Conservation (phyloP, 30 jellyfish, hydroid and myxozoan species). For the Catostylus mosaicus region DNA sequence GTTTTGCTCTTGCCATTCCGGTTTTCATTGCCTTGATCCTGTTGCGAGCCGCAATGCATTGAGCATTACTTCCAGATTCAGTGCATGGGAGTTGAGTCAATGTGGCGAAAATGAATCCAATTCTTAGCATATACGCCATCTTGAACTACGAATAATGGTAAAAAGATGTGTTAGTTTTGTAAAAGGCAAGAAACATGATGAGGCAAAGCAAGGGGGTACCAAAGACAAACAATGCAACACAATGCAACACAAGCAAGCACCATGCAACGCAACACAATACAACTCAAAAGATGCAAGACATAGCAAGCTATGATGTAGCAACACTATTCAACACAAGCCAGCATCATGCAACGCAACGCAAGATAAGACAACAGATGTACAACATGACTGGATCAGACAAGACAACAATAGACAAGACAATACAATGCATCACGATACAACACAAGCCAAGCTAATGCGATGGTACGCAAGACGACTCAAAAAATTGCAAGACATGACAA, state of each 20-base stretch:
- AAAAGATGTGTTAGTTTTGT: no score
- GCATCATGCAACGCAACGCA: no score
- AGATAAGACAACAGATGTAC: no score
- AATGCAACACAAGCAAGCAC: no score
- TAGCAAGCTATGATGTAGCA: no score
- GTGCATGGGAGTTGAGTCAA: background rate
- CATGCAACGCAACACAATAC: no score
- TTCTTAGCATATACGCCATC: background rate
- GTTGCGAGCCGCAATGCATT: conserved; percentile 68
- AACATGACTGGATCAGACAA: background rate
- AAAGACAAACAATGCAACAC: no score
- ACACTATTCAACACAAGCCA: no score
- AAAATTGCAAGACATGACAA: background rate
- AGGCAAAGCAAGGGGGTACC: no score
- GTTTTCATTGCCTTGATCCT: conserved; percentile 66
- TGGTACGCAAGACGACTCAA: background rate
- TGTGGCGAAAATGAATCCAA: background rate
- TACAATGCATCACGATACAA: background rate
- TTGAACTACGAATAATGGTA: no score
- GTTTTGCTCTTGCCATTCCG: conserved; percentile 71
- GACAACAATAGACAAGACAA: background rate
- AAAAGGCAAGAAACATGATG: no score
- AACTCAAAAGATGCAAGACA: no score
- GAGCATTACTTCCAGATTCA: conserved; percentile 38
- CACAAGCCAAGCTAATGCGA: background rate